Evolutionary conservation across 2,888 invertebrate species (phyloP).

Genomic region (Zeuzera pyrina): DNA sequence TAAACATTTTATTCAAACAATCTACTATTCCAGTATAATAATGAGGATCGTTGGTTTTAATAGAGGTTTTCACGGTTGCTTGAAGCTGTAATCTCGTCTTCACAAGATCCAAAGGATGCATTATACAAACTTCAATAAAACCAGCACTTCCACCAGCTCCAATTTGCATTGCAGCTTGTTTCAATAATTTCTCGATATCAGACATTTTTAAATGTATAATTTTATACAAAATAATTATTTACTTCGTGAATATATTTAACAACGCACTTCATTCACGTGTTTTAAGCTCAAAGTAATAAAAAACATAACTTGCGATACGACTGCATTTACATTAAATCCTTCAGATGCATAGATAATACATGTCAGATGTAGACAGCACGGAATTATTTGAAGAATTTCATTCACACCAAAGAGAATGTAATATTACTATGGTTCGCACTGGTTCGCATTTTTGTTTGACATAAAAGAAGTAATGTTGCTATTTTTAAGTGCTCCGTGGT

Average conservation of each 20-base stretch:
- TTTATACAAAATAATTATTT: not conserved
- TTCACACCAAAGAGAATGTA: no score
- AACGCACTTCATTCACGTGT: not conserved
- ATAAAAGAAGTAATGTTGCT: no score
- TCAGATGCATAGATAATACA: no score
- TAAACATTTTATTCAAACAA: constrained; percentile 92
- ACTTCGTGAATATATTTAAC: not conserved
- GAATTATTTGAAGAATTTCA: no score
- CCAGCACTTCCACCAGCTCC: constrained; percentile 93
- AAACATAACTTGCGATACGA: no score
- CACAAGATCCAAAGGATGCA: constrained; percentile 96
- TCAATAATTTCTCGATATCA: constrained; percentile 61
- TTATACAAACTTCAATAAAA: constrained; percentile 95
- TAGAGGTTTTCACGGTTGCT: constrained; percentile 28
- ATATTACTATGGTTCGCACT: no score
- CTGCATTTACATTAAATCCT: no score
- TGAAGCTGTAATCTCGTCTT: constrained; percentile 82
- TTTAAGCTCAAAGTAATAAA: no score
- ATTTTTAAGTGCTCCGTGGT: no score
- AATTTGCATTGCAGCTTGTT: constrained; percentile 85
- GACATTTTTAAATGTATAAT: constrained; percentile 33
- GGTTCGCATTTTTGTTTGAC: no score
- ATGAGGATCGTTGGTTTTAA: constrained; percentile 58
- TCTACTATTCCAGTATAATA: constrained; percentile 87
- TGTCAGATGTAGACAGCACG: no score